Base-by-base conservation (phyloP, 2,888 invertebrate genomes). In the Apotomis turbidana region DNA sequence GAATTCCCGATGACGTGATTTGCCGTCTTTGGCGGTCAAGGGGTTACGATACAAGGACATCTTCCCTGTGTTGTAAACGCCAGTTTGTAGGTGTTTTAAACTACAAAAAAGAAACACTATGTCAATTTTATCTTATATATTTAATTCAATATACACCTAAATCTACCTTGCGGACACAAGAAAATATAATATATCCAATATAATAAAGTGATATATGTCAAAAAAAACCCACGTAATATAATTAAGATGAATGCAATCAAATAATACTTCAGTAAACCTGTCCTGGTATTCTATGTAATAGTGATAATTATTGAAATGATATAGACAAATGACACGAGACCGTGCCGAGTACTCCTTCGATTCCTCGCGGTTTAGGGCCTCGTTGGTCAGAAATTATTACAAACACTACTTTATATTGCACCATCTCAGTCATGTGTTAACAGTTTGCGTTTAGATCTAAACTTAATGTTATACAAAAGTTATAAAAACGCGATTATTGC, bases 121-220 rank as follows among this genome's bases (percentile, higher is more conserved):
- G 15, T 36, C 27, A 77, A 74, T 82, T 83, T 85, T 80, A 82
- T 87, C 89, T 89, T 85, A 86, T 80, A 87, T 91, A 90, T 91
- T 91, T 91, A 87, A 86, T 87, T 89, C 85, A 91, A 90, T 91
- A 91, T 91, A 91, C 91, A 91, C 91, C 90, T 91, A 91, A 84
- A 84, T 81, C 90, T 91, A 91, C 86, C 85, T 87, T 90, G 87
- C 84, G 86, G 87, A 90, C 87, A 89, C 85, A 87, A 87, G 81
- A 84, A 88, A 86, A 80, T 81, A 80, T 78, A 76, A 78, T 80
- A 83, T 81, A 79, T 80, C 81, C 81, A 77, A 80, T 81, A 77
- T 78, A 78, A 76, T 71, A 72, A 74, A 68, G 71, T 71, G 68
- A 68, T 68, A 72, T 55, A 72, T 72, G 52, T 58, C 58, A 68